Evolutionary conservation across 2,113 vertebrate species (phyloP).

Genomic region (Brachionichthys hirsutus): DNA sequence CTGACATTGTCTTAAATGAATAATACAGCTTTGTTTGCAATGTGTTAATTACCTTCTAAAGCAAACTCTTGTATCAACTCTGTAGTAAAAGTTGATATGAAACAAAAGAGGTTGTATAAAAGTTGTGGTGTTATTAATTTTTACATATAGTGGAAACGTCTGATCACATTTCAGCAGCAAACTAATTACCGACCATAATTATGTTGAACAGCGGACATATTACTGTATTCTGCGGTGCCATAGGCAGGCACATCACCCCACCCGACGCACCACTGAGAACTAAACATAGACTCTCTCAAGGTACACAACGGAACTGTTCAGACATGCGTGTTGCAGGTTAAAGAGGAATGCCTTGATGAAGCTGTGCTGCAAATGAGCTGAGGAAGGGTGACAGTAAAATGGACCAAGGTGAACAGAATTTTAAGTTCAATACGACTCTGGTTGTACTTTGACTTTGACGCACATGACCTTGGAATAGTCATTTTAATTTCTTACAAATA

Average conservation of each 20-base stretch:
- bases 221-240: conserved; percentile 22
- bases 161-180: neutral
- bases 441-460: conserved; percentile 1
- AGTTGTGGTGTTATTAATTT: neutral
- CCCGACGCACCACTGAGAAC: conserved; percentile 43
- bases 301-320: conserved; percentile 28
- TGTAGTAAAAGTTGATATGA: neutral
- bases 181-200: conserved; percentile 11
- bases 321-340: conserved; percentile 25
- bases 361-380: conserved; percentile 8
- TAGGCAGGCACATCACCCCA: conserved; percentile 25
- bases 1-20: neutral
- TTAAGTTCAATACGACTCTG: neutral
- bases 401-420: no score
- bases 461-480: neutral
- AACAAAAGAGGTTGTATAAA: neutral
- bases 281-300: conserved; percentile 17
- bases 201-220: conserved; percentile 13
- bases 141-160: neutral
- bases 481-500: neutral
- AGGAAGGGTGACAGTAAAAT: neutral
- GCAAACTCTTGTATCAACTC: neutral
- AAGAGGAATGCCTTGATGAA: neutral
- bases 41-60: neutral
- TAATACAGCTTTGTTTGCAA: neutral